Evolutionary conservation across 2,113 vertebrate species (phyloP).

Genomic region (Lamprologus speciosus): DNA sequence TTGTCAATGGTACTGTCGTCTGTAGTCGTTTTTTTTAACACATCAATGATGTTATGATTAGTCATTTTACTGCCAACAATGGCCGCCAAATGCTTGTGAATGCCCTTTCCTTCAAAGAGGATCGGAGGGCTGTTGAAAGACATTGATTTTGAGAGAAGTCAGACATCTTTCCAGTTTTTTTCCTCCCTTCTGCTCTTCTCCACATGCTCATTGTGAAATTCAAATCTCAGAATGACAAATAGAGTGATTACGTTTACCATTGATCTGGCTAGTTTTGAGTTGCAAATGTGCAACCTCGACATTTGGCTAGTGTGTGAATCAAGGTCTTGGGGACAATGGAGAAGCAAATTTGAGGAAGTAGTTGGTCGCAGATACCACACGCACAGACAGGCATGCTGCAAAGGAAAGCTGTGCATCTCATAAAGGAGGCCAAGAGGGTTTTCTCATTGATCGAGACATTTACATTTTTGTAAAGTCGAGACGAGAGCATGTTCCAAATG

Average conservation of each 20-base stretch:
- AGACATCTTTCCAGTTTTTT: constrained; percentile 50
- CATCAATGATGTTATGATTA: constrained; percentile 77
- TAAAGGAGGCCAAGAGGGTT: not conserved
- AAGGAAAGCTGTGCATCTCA: not conserved
- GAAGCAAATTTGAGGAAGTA: constrained; percentile 50
- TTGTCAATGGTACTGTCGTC: constrained; percentile 63
- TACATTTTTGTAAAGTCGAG: not conserved
- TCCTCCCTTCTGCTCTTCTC: not conserved
- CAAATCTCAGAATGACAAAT: constrained; percentile 67
- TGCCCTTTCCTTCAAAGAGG: constrained; percentile 61
- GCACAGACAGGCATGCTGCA: not conserved
- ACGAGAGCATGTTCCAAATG: not conserved
- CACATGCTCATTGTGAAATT: constrained; percentile 62
- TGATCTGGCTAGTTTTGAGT: constrained; percentile 70
- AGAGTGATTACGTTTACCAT: constrained; percentile 66
- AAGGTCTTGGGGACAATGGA: constrained; percentile 50
- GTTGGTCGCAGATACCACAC: not conserved
- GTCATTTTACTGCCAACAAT: constrained; percentile 70
- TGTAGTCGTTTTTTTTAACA: constrained; percentile 30
- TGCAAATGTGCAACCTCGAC: constrained; percentile 67
- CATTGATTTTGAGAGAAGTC: constrained; percentile 61
- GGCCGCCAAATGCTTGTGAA: constrained; percentile 62
- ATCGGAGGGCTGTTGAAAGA: constrained; percentile 63
- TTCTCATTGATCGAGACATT: not conserved
- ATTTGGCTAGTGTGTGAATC: constrained; percentile 59